These are phyloP conservation scores for Brevimyrus niger DNA, from an alignment of 2,113 vertebrate genomes.

Conservation along the genomic window DNA sequence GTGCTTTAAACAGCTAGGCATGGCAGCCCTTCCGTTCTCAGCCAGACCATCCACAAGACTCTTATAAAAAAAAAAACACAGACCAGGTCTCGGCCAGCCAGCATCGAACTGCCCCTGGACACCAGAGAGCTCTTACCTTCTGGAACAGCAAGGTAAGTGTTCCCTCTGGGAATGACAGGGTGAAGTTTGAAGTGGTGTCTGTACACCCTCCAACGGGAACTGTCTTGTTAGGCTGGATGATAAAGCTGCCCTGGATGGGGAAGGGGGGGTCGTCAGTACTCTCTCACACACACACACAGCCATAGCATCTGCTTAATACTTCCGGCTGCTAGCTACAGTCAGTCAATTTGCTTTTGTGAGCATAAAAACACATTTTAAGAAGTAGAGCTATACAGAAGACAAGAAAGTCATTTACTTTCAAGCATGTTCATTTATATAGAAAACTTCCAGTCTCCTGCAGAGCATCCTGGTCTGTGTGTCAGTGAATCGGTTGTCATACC, in stretches of 20 bases:
- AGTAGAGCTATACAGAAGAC: neutral
- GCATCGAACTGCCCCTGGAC: neutral
- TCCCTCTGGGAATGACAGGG: constrained; percentile 37
- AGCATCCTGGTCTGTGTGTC: neutral
- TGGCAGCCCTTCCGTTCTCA: neutral
- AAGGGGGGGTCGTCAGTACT: constrained; percentile 6
- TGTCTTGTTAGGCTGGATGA: constrained; percentile 38
- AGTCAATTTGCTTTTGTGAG: neutral
- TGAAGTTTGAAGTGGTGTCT: neutral
- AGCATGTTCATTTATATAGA: neutral
- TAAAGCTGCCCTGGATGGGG: constrained; percentile 41
- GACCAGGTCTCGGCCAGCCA: neutral
- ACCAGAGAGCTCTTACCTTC: constrained; percentile 41
- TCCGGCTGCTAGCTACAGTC: neutral
- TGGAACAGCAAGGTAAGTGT: constrained; percentile 41
- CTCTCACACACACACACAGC: neutral
- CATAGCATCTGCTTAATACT: neutral
- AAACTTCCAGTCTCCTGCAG: neutral
- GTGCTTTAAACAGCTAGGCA: neutral
- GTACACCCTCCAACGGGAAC: neutral
- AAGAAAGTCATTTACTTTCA: neutral
- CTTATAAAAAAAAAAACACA: neutral
- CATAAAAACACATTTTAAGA: neutral
- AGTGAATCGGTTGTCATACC: neutral
- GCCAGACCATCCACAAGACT: neutral